These are phyloP conservation scores for Caiman crocodilus DNA, from an alignment of 2,797 vertebrate species.

Conservation along the genomic window DNA sequence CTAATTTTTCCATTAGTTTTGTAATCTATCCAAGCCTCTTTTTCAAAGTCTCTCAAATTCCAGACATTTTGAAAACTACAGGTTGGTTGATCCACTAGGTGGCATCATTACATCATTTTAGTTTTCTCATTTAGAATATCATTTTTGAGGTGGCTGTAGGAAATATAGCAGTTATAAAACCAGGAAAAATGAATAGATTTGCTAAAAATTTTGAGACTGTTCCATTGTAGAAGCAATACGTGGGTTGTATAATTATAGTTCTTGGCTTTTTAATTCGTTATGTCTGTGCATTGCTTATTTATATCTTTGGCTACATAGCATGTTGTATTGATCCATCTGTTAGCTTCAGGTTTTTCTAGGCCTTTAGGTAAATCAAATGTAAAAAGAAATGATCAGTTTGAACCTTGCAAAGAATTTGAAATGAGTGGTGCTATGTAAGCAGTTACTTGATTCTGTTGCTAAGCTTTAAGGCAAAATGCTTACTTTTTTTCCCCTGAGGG, in stretches of 20 bases:
- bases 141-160: not conserved
- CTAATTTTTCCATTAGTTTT: conserved; percentile 24
- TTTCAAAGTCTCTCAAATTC: not conserved
- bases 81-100: conserved; percentile 22
- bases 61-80: not conserved
- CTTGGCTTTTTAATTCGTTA: not conserved
- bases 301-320: not conserved
- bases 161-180: not conserved
- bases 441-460: not conserved
- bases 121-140: not conserved
- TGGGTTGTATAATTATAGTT: not conserved
- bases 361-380: not conserved
- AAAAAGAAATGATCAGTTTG: not conserved
- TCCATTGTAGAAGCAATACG: not conserved
- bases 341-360: not conserved
- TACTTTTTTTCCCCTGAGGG: not conserved
- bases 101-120: conserved; percentile 44
- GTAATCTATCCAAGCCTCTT: not conserved
- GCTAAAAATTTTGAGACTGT: not conserved
- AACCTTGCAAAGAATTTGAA: not conserved
- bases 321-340: not conserved
- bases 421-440: not conserved
- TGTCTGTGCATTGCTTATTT: not conserved
- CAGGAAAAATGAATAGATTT: not conserved
- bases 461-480: not conserved